A percentile compares a stretch with the other conserved stretches of the same genome.
Evolutionary conservation across 2,888 invertebrate species (phyloP).

Genomic region (Cyclophora albipunctata): DNA sequence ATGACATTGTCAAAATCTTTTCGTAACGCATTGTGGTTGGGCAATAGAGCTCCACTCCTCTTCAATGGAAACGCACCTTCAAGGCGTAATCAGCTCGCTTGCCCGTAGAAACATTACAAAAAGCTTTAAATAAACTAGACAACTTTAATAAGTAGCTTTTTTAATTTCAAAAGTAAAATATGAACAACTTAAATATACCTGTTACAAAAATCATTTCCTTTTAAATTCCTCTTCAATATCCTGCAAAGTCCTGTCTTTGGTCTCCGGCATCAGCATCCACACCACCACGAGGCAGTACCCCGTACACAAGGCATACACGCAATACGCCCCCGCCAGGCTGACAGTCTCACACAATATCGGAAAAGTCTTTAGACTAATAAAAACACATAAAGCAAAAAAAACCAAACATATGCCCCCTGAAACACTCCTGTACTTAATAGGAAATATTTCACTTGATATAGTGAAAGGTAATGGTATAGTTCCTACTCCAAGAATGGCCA

Average conservation of each 20-base stretch:
- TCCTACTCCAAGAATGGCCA: conserved; percentile 73
- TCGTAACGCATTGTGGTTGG: too few species aligned
- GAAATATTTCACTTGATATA: conserved; percentile 81
- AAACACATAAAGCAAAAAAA: conserved; percentile 26
- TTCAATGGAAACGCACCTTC: too few species aligned
- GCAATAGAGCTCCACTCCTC: too few species aligned
- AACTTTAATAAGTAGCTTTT: too few species aligned
- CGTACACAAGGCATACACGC: conserved; percentile 33
- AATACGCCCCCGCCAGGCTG: conserved; percentile 30
- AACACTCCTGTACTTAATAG: conserved; percentile 73
- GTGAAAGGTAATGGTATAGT: conserved; percentile 79
- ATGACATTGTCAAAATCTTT: too few species aligned
- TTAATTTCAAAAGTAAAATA: too few species aligned
- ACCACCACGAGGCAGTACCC: conserved; percentile 35
- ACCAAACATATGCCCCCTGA: conserved; percentile 58
- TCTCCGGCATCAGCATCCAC: conserved; percentile 42
- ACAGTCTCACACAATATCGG: conserved; percentile 19
- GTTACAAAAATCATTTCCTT: conserved; percentile 16
- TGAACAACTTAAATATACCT: too few species aligned
- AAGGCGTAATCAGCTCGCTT: too few species aligned
- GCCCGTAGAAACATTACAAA: too few species aligned
- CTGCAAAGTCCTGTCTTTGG: conserved; percentile 43
- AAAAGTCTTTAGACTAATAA: conserved; percentile 26
- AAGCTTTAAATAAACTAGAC: too few species aligned
- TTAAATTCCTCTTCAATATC: conserved; percentile 49